Evolutionary conservation across 2,113 vertebrate genomes (phyloP).

Genomic region (Potamarius usumacintae): DNA sequence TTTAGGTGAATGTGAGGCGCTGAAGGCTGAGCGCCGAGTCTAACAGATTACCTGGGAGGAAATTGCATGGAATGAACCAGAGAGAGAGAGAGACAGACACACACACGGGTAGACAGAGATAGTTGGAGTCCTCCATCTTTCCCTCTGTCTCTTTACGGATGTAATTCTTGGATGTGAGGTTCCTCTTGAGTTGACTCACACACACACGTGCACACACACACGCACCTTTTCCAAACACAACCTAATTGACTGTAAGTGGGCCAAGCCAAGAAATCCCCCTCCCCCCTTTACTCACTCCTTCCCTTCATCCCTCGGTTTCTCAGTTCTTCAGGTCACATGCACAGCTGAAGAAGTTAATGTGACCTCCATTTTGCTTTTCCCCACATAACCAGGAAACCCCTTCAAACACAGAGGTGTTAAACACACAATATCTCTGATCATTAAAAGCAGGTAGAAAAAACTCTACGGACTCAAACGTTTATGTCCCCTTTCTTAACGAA

Average conservation of each 20-base stretch:
- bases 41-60: background rate
- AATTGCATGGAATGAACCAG: background rate
- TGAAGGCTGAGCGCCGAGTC: background rate
- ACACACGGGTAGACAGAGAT: background rate
- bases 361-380: too few relatives aligned
- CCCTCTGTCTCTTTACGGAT: too few relatives aligned
- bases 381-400: too few relatives aligned
- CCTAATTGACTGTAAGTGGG: too few relatives aligned
- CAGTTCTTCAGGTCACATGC: background rate
- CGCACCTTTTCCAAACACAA: too few relatives aligned
- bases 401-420: background rate
- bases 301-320: background rate
- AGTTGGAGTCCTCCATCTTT: too few relatives aligned
- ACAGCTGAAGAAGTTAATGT: too few relatives aligned
- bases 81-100: background rate
- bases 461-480: too few relatives aligned
- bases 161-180: too few relatives aligned
- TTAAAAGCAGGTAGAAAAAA: too few relatives aligned
- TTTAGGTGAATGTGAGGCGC: background rate
- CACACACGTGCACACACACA: background rate
- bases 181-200: too few relatives aligned
- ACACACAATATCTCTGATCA: background rate
- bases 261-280: background rate
- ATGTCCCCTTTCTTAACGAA: too few relatives aligned
- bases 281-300: background rate